Percentiles rank a stretch among this genome's conserved stretches.
Conservation (phyloP, 2,113 vertebrate genomes). For the Albula goreensis region DNA sequence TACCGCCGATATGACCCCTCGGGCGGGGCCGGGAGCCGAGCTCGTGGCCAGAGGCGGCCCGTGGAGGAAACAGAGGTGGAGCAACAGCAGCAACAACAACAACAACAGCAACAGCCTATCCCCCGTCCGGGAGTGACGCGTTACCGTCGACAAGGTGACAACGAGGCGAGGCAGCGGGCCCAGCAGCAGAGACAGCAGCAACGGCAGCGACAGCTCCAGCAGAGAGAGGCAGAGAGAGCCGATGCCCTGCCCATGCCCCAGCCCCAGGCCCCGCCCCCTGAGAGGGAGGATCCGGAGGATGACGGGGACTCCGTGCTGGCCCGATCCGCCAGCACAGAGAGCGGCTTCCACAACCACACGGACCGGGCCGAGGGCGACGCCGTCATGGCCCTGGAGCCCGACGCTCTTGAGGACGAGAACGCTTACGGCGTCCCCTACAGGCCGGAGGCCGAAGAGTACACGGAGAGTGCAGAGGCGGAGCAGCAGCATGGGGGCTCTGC, state of each 20-base stretch:
- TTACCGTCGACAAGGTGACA: constrained; percentile 69
- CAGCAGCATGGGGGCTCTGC: constrained; percentile 73
- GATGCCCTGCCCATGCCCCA: constrained; percentile 38
- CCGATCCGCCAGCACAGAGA: constrained; percentile 91
- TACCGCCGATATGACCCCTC: constrained; percentile 57
- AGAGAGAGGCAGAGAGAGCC: constrained; percentile 58
- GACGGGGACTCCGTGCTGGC: constrained; percentile 75
- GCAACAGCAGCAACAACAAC: constrained; percentile 54
- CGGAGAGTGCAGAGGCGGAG: constrained; percentile 86
- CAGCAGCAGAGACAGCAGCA: constrained; percentile 67
- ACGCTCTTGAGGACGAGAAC: constrained; percentile 56
- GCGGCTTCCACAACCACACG: constrained; percentile 91
- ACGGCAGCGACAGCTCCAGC: constrained; percentile 63
- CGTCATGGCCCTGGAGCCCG: constrained; percentile 67
- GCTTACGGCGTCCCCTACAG: constrained; percentile 54
- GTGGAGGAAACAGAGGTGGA: constrained; percentile 56
- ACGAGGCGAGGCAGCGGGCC: constrained; percentile 61
- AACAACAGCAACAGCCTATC: constrained; percentile 59
- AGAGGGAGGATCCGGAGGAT: constrained; percentile 62
- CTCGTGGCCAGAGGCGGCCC: constrained; percentile 29
- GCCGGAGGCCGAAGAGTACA: constrained; percentile 86
- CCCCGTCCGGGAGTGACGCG: constrained; percentile 64
- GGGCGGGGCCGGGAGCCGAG: constrained; percentile 22
- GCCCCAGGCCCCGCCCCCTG: constrained; percentile 34
- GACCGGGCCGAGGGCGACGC: constrained; percentile 91